phyloP scores from a whole-genome alignment of 2,797 vertebrate genomes.

The Yasuhikotakia modesta region DNA sequence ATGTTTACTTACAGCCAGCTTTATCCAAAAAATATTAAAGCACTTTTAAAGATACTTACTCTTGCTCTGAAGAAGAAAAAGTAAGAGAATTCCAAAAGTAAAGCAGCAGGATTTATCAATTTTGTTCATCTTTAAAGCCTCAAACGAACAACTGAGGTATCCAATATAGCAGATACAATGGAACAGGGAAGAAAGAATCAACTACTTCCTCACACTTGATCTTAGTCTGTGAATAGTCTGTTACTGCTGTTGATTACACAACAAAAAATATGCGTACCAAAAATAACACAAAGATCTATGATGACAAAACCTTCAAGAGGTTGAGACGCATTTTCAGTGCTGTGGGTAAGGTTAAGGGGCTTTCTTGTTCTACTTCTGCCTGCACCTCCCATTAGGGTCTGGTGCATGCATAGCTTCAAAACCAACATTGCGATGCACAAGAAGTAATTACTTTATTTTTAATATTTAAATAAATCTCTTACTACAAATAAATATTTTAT shows the following conservation, averaged over 20 bases:
- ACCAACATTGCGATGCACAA: not conserved
- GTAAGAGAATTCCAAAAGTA: not conserved
- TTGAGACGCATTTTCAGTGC: not conserved
- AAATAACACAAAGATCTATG: not conserved
- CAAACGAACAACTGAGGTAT: not conserved
- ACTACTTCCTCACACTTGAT: not conserved
- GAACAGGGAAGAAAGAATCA: not conserved
- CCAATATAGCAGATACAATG: not conserved
- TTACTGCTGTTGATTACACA: not conserved
- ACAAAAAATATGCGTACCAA: not conserved
- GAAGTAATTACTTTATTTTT: too few relatives aligned
- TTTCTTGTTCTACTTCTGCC: not conserved
- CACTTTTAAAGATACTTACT: not conserved
- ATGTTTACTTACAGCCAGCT: too few relatives aligned
- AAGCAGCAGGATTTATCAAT: not conserved
- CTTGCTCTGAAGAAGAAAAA: conserved; percentile 5
- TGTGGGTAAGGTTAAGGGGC: not conserved
- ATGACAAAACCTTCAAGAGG: not conserved
- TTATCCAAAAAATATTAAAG: too few relatives aligned
- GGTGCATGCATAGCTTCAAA: not conserved
- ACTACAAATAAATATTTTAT: not conserved
- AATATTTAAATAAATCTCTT: not conserved
- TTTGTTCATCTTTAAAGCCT: not conserved
- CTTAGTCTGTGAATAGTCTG: not conserved
- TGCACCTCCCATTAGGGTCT: not conserved